Evolutionary conservation across 2,797 vertebrate species (phyloP).

Genomic region (Bufotes viridis): DNA sequence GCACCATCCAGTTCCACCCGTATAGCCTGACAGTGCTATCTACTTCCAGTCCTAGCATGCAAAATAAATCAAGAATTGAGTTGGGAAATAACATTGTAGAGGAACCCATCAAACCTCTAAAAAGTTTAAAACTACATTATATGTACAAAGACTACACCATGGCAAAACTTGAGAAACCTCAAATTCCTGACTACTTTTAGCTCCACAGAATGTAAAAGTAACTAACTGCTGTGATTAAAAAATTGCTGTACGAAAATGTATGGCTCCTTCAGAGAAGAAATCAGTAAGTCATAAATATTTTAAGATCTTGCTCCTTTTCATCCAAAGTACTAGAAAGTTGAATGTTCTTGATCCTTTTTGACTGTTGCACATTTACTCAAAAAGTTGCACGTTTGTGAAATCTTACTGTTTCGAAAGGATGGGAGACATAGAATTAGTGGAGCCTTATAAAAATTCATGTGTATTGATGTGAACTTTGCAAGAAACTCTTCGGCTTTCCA

Average conservation of each 20-base stretch:
- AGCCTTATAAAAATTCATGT: slow-evolving; percentile 43
- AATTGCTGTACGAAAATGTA: neutral
- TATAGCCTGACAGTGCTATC: too few relatives aligned
- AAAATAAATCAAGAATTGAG: too few relatives aligned
- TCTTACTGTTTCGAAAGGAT: slow-evolving; percentile 2
- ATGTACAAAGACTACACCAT: too few relatives aligned
- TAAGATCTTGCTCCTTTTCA: neutral
- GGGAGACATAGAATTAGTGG: slow-evolving; percentile 24
- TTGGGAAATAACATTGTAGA: too few relatives aligned
- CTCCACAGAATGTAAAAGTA: neutral
- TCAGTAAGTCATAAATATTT: neutral
- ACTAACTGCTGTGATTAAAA: neutral
- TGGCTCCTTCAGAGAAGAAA: too few relatives aligned
- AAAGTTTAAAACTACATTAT: too few relatives aligned
- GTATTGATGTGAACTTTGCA: slow-evolving; percentile 52
- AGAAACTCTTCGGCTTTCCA: slow-evolving; percentile 47
- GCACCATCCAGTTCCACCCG: too few relatives aligned
- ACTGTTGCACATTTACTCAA: neutral
- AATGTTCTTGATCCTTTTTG: neutral
- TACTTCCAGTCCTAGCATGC: too few relatives aligned
- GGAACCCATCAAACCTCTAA: too few relatives aligned
- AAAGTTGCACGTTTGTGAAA: slow-evolving; percentile 1
- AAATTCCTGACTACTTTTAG: too few relatives aligned
- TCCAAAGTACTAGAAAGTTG: neutral
- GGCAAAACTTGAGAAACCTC: too few relatives aligned